Conservation (phyloP, 2,113 vertebrate genomes). For the Caranx ignobilis region DNA sequence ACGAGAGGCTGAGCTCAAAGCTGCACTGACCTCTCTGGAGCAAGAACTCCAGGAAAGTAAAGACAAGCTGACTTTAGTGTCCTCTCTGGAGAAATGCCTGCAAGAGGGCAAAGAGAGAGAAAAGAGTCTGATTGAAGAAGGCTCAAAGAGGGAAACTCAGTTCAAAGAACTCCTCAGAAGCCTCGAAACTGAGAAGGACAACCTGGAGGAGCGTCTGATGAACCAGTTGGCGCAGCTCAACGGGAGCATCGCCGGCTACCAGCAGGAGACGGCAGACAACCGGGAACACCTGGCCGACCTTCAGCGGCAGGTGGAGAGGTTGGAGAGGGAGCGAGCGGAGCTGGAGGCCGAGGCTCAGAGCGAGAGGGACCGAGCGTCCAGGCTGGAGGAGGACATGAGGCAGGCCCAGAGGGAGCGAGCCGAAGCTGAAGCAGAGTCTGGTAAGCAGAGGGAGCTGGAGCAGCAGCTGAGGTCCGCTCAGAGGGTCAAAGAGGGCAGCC, state of each 20-base stretch:
- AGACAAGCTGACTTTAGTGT: constrained; percentile 32
- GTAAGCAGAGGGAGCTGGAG: constrained; percentile 87
- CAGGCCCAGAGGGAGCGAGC: constrained; percentile 88
- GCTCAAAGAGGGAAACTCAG: constrained; percentile 79
- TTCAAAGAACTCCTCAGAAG: constrained; percentile 83
- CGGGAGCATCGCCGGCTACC: constrained; percentile 95
- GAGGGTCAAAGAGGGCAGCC: constrained; percentile 85
- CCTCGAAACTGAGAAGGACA: constrained; percentile 92
- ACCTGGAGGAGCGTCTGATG: constrained; percentile 97
- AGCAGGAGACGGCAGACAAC: constrained; percentile 90
- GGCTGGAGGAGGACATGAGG: constrained; percentile 91
- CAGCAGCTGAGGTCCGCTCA: constrained; percentile 89
- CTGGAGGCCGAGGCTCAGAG: constrained; percentile 82
- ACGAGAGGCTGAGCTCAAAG: constrained; percentile 58
- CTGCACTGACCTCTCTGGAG: constrained; percentile 57
- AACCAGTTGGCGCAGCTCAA: constrained; percentile 98
- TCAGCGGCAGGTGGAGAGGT: constrained; percentile 84
- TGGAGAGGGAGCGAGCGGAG: constrained; percentile 84
- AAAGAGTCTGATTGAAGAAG: constrained; percentile 69
- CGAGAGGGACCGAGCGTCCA: constrained; percentile 80
- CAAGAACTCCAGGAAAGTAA: constrained; percentile 60
- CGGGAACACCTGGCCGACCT: constrained; percentile 78
- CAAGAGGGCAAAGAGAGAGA: constrained; percentile 75
- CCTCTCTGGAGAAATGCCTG: constrained; percentile 72
- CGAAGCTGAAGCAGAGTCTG: constrained; percentile 84